Conservation (phyloP, 2,888 invertebrate species). For the Tenthredo scrophulariae region DNA sequence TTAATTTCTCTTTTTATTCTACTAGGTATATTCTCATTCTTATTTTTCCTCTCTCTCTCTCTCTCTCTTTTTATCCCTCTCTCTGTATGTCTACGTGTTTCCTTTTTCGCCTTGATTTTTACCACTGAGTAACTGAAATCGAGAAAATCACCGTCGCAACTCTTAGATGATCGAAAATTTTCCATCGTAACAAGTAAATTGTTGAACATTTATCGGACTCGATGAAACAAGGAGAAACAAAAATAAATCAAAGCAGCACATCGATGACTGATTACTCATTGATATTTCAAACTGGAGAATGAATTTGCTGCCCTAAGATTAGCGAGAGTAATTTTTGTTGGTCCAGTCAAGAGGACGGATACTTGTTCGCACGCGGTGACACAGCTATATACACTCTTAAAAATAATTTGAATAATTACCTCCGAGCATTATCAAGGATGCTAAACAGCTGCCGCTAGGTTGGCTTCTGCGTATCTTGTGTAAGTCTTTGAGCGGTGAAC, state of each 20-base stretch:
- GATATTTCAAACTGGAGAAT: background rate
- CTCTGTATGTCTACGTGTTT: background rate
- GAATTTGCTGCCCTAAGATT: background rate
- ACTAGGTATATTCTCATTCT: background rate
- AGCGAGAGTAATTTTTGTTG: background rate
- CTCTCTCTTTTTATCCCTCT: too few relatives aligned
- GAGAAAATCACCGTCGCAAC: background rate
- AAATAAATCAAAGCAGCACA: too few relatives aligned
- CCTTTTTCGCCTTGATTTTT: background rate
- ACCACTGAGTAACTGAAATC: background rate
- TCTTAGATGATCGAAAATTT: background rate
- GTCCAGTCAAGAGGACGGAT: background rate
- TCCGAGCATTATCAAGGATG: conserved; percentile 68
- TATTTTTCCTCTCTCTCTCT: background rate
- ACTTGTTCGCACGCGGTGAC: background rate
- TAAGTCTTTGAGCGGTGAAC: conserved; percentile 62
- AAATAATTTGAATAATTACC: conserved; percentile 73
- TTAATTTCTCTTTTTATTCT: conserved; percentile 39
- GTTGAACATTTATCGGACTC: background rate
- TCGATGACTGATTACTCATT: too few relatives aligned
- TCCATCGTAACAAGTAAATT: background rate
- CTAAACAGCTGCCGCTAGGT: conserved; percentile 69
- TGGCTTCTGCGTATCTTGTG: conserved; percentile 15
- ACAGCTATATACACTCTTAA: conserved; percentile 62
- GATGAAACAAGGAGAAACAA: background rate